Conservation (phyloP, 2,113 vertebrate species). For the Chiloscyllium plagiosum region DNA sequence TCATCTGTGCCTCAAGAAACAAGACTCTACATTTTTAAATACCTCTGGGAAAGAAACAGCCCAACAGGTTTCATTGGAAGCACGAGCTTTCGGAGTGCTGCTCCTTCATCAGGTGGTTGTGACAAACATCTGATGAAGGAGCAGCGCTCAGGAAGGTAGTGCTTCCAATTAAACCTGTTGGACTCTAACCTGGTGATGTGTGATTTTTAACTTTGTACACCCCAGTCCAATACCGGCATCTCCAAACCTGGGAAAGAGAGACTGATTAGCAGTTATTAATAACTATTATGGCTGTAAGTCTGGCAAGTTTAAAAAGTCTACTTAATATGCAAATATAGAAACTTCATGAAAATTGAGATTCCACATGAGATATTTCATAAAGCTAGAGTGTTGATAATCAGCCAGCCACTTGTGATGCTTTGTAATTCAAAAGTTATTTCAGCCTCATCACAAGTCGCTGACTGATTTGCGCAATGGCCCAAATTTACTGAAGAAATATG, state of each 20-base stretch:
- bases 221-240: too few species aligned
- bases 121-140: too few species aligned
- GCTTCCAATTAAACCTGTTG: too few species aligned
- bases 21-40: too few species aligned
- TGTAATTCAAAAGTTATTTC: neutral
- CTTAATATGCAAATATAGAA: neutral
- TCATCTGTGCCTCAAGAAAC: neutral
- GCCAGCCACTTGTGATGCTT: neutral
- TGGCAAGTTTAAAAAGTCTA: neutral
- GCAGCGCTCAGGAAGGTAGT: too few species aligned
- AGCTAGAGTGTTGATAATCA: neutral
- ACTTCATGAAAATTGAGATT: neutral
- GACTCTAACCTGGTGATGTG: too few species aligned
- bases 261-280: neutral
- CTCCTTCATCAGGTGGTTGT: too few species aligned
- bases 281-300: neutral
- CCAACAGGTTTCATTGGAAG: too few species aligned
- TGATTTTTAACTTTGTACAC: too few species aligned
- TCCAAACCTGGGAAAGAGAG: neutral
- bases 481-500: neutral
- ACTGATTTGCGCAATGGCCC: neutral
- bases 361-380: neutral
- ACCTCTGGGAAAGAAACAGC: too few species aligned
- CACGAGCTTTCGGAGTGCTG: too few species aligned
- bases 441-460: neutral